These are phyloP conservation scores for Polypterus bichir DNA, from an alignment of 2,113 vertebrate species.

Conservation along the genomic window DNA sequence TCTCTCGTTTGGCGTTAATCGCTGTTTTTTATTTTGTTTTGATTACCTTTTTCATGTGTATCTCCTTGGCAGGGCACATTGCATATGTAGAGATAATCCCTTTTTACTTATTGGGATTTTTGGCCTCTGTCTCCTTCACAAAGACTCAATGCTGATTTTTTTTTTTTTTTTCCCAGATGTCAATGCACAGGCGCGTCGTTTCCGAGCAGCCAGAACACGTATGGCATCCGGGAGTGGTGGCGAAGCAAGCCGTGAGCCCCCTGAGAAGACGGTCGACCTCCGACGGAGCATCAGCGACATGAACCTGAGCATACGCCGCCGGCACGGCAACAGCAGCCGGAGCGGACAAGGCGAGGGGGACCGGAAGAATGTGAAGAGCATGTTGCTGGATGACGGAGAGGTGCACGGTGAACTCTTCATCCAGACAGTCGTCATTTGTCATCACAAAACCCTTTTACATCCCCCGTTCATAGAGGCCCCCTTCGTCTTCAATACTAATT, in stretches of 20 bases:
- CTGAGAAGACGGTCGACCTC: conserved; percentile 65
- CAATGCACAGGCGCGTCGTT: conserved; percentile 37
- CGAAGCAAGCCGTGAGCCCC: conserved; percentile 43
- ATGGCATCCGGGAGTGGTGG: conserved; percentile 59
- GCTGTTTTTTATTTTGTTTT: no score
- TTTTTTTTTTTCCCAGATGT: conserved; percentile 22
- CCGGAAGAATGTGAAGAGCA: conserved; percentile 72
- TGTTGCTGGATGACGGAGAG: conserved; percentile 49
- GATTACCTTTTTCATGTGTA: no score
- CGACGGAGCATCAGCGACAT: conserved; percentile 84
- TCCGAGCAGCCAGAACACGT: conserved; percentile 62
- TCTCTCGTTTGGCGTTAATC: no score
- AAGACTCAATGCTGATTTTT: background rate
- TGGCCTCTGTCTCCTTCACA: no score
- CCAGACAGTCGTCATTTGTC: no score
- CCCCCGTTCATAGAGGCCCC: no score
- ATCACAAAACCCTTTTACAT: no score
- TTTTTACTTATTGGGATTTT: no score
- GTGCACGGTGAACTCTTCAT: background rate
- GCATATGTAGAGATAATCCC: no score
- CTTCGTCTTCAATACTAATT: background rate
- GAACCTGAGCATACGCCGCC: conserved; percentile 68
- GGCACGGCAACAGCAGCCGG: conserved; percentile 50
- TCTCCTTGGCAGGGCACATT: no score
- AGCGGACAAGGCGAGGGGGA: conserved; percentile 42